These are phyloP conservation scores for Okamejei kenojei DNA, from an alignment of 2,797 vertebrate genomes.

Conservation along the genomic window DNA sequence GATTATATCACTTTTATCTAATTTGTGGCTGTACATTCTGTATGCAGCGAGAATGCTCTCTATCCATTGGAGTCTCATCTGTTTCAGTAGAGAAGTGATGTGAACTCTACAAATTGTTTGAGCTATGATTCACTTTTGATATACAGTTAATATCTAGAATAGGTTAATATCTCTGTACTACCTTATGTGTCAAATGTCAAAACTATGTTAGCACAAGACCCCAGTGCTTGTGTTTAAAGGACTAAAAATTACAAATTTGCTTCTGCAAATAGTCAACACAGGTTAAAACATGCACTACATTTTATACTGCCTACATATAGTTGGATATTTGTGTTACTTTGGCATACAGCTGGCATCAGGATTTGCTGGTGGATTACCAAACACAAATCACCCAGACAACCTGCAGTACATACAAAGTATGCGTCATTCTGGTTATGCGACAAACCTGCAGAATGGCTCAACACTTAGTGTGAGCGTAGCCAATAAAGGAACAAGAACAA, in stretches of 20 bases:
- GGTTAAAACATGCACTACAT: not conserved
- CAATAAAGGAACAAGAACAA: not conserved
- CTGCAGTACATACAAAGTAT: not conserved
- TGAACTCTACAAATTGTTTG: not conserved
- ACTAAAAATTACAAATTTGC: not conserved
- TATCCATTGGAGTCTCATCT: not conserved
- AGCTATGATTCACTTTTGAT: not conserved
- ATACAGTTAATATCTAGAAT: not conserved
- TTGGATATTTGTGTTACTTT: not conserved
- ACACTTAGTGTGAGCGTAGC: not conserved
- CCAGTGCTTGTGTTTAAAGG: not conserved
- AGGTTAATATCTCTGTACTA: not conserved
- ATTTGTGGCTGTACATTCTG: not conserved
- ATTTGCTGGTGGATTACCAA: not conserved
- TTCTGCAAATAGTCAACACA: not conserved
- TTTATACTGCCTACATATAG: not conserved
- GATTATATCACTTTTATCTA: not conserved
- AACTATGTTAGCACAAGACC: not conserved
- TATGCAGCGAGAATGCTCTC: not conserved
- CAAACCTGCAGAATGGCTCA: not conserved
- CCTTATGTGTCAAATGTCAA: not conserved
- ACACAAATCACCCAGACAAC: conserved; percentile 6
- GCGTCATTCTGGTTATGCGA: not conserved
- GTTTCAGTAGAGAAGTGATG: not conserved
- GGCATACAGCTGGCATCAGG: not conserved